Conservation (phyloP, 2,113 vertebrate species). For the Odocoileus hemionus region DNA sequence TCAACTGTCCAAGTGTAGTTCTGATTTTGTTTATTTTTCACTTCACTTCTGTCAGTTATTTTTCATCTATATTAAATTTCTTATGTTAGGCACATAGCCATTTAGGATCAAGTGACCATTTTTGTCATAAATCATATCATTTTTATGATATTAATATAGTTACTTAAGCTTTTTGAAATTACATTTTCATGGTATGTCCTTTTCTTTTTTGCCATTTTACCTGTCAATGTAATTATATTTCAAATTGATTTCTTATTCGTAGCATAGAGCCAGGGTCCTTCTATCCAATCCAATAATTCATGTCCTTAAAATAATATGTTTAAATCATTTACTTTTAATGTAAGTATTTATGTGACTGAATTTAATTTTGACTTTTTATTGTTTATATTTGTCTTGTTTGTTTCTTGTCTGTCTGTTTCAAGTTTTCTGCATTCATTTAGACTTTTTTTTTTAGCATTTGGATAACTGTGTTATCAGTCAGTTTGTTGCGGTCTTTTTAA, state of each 20-base stretch:
- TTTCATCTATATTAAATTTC: neutral
- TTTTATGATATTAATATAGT: neutral
- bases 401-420: neutral
- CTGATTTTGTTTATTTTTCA: neutral
- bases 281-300: neutral
- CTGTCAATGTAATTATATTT: neutral
- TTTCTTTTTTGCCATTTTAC: neutral
- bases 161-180: neutral
- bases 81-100: neutral
- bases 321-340: neutral
- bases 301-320: neutral
- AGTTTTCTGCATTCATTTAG: neutral
- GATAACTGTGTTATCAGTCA: neutral
- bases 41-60: neutral
- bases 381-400: neutral
- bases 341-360: neutral
- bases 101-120: neutral
- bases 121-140: neutral
- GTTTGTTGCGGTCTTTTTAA: no score
- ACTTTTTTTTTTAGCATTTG: neutral
- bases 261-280: neutral
- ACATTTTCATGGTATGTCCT: neutral
- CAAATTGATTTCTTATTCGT: neutral
- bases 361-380: neutral
- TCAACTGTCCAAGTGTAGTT: neutral